phyloP scores from a whole-genome alignment of 2,797 vertebrate genomes.

The Epinephelus coioides region DNA sequence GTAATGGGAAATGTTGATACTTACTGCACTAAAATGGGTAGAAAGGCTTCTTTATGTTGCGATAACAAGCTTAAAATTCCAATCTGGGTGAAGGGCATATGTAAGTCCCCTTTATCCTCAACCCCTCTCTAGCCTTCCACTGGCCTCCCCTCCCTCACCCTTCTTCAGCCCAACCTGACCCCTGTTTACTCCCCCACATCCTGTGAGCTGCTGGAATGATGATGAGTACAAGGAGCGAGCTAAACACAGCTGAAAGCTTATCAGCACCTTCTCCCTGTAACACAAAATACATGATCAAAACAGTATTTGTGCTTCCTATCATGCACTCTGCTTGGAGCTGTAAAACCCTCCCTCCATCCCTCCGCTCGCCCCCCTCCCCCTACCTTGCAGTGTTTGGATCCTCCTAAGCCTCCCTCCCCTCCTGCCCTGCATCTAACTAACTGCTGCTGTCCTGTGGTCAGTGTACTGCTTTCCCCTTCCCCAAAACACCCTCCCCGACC shows the following conservation, averaged over 20 bases:
- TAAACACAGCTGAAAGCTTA: conserved; percentile 55
- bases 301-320: conserved; percentile 46
- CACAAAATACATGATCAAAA: neutral
- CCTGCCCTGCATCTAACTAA: conserved; percentile 56
- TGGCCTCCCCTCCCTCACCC: conserved; percentile 57
- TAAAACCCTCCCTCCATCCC: conserved; percentile 29
- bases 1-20: neutral
- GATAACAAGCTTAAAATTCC: neutral
- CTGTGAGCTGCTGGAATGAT: conserved; percentile 57
- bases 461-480: conserved; percentile 57
- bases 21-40: neutral
- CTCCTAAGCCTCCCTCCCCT: conserved; percentile 42
- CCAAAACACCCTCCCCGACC: conserved; percentile 10
- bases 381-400: conserved; percentile 68
- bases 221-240: conserved; percentile 47
- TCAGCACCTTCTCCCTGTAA: conserved; percentile 36
- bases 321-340: conserved; percentile 68
- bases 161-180: conserved; percentile 40
- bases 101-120: conserved; percentile 36
- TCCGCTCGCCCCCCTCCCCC: conserved; percentile 5
- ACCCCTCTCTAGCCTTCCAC: conserved; percentile 43
- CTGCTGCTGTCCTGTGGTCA: conserved; percentile 74
- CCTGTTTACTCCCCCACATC: conserved; percentile 41
- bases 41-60: neutral
- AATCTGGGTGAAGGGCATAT: neutral